phyloP scores from a whole-genome alignment of 2,797 vertebrate species.

The Mus caroli region DNA sequence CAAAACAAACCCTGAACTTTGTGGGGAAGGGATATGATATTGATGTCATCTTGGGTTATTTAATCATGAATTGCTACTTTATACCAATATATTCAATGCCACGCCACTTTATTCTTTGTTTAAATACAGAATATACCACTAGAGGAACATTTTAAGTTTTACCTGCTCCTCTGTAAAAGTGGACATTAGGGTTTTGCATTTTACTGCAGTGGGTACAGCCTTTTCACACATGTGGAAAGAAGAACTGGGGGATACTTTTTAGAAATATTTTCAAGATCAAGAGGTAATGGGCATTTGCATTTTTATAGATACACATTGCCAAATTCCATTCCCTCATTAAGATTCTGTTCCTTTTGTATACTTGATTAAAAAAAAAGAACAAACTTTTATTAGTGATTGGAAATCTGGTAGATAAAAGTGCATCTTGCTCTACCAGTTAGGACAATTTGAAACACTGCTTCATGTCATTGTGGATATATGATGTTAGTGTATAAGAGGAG shows the following conservation, averaged over 20 bases:
- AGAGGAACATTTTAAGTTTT: not conserved
- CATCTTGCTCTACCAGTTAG: not conserved
- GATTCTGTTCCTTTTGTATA: not conserved
- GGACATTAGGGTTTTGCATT: not conserved
- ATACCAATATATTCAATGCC: not conserved
- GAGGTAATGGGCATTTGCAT: conserved; percentile 31
- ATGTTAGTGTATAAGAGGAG: not conserved
- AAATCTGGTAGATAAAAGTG: conserved; percentile 30
- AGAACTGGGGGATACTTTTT: conserved; percentile 17
- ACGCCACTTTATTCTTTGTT: not conserved
- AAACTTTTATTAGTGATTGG: not conserved
- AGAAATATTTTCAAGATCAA: conserved; percentile 30
- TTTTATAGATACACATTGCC: conserved; percentile 11
- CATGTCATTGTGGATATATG: not conserved
- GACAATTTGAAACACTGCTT: not conserved
- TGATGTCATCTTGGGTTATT: not conserved
- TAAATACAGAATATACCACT: not conserved
- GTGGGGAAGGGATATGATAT: not conserved
- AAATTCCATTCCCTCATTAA: not conserved
- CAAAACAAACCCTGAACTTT: not conserved
- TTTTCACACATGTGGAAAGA: not conserved
- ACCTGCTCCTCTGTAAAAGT: not conserved
- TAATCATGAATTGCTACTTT: conserved; percentile 49
- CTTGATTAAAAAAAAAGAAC: not conserved
- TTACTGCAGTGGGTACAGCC: not conserved